Base-by-base conservation (phyloP, 2,113 vertebrate species). In the Hyaena hyaena region DNA sequence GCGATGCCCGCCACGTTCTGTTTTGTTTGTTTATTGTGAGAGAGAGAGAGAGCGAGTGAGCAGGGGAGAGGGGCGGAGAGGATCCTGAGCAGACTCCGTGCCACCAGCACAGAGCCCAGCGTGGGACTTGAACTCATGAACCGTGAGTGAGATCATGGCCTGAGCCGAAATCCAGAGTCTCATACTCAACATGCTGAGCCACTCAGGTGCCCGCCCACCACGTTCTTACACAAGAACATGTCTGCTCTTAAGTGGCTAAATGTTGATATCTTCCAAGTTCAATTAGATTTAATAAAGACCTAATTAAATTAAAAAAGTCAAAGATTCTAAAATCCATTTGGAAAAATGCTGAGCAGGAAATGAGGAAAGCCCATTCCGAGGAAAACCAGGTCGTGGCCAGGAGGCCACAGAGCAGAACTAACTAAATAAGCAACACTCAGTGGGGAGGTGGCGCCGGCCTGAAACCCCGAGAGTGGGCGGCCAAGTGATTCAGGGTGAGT, bases 1-100 rank as follows among this genome's bases (percentile, higher is more conserved):
- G 10, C 23, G 8, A 23, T 0, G 5, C 24, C 73, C 15, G 4
- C 19, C 4, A 21, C 6, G 31, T 19, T 1, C 79, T 58, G 19
- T 58, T 58, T 21, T 21, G 55, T 55, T 55, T 55, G 12, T 50
- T 50, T 7, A 58, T 58, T 21, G 15, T 58, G 55, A 58, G 55
- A 21, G 55, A 58, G 17, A 58, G 17, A 53, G 50, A 53, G 14
- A 58, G 19, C 17, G 55, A 55, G 55, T 0, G 55, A 58, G 55
- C 55, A 58, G 55, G 55, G 55, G 6, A 21, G 55, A 58, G 55
- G 55, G 55, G 17, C 55, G 7, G 55, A 58, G 55, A 21, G 55
- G 55, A 58, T 21, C 55, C 55, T 7, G 21, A 58, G 55, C 19
- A 7, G 55, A 19, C 55, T 58, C 55, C 7, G 55, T 21, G 55